Percentiles rank a stretch among this genome's conserved stretches.
Evolutionary conservation across 2,888 invertebrate genomes (phyloP).

Genomic region (Plagodis pulveraria): DNA sequence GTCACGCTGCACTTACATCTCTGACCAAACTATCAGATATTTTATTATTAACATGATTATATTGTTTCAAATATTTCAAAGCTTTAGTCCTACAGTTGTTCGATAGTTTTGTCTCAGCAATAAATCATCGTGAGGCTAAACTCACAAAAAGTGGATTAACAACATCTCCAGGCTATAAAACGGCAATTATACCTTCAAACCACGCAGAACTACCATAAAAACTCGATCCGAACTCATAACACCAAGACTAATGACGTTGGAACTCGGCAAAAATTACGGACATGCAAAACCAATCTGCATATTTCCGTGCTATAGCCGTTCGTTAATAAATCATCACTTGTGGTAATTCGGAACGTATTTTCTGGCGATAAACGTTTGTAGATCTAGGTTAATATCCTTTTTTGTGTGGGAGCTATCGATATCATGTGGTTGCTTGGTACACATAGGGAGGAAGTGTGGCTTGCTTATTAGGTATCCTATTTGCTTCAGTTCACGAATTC

Average conservation of each 20-base stretch:
- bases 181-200: conserved; percentile 36
- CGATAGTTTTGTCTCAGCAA: conserved; percentile 4
- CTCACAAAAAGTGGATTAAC: conserved; percentile 36
- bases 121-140: conserved; percentile 8
- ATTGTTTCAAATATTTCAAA: too few species aligned
- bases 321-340: conserved; percentile 42
- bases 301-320: conserved; percentile 36
- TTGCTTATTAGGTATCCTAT: too few species aligned
- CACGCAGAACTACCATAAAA: conserved; percentile 43
- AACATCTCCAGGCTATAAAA: conserved; percentile 36
- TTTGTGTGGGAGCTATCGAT: not conserved
- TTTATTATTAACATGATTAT: too few species aligned
- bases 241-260: conserved; percentile 37
- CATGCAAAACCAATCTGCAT: conserved; percentile 43
- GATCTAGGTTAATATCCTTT: conserved; percentile 14
- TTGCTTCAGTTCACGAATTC: too few species aligned
- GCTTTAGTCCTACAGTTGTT: too few species aligned
- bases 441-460: too few species aligned
- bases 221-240: conserved; percentile 40
- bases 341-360: conserved; percentile 36
- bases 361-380: conserved; percentile 14
- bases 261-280: conserved; percentile 38
- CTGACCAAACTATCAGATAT: too few species aligned
- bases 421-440: not conserved
- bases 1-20: too few species aligned